phyloP scores from a whole-genome alignment of 1,140 invertebrate species.

The Hypothenemus hampei region DNA sequence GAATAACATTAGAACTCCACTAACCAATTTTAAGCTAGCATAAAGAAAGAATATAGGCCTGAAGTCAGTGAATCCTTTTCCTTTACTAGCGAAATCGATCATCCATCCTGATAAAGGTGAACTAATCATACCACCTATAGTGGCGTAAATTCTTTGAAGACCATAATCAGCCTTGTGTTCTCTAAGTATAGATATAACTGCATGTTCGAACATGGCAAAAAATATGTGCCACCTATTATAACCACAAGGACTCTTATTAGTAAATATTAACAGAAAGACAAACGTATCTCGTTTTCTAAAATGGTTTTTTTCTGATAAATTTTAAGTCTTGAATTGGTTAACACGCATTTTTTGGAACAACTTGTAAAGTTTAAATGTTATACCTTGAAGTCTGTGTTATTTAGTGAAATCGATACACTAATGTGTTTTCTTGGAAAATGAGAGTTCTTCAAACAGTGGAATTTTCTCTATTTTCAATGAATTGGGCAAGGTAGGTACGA shows the following conservation, averaged over 20 bases:
- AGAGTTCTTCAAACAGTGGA: slow-evolving; percentile 17
- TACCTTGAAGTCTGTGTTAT: slow-evolving; percentile 22
- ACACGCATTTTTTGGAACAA: slow-evolving; percentile 51
- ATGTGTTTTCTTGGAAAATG: slow-evolving; percentile 30
- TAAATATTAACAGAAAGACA: slow-evolving; percentile 76
- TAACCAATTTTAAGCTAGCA: slow-evolving; percentile 62
- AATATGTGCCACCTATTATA: slow-evolving; percentile 66
- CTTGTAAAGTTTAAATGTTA: slow-evolving; percentile 36
- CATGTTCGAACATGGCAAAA: slow-evolving; percentile 79
- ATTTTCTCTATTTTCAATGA: slow-evolving; percentile 20
- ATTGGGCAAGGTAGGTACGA: slow-evolving; percentile 27
- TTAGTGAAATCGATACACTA: slow-evolving; percentile 42
- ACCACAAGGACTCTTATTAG: slow-evolving; percentile 66
- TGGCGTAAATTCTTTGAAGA: slow-evolving; percentile 72
- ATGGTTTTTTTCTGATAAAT: slow-evolving; percentile 57
- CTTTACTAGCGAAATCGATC: slow-evolving; percentile 61
- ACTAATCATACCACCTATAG: slow-evolving; percentile 73
- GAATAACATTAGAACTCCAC: slow-evolving; percentile 63
- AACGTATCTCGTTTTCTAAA: slow-evolving; percentile 56
- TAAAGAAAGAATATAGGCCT: slow-evolving; percentile 80
- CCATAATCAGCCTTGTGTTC: slow-evolving; percentile 77
- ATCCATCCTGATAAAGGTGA: slow-evolving; percentile 70
- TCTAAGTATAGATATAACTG: slow-evolving; percentile 70
- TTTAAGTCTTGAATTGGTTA: slow-evolving; percentile 50
- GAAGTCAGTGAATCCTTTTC: slow-evolving; percentile 64